Conservation (phyloP, 2,113 vertebrate species). For the Rhinichthys klamathensis region DNA sequence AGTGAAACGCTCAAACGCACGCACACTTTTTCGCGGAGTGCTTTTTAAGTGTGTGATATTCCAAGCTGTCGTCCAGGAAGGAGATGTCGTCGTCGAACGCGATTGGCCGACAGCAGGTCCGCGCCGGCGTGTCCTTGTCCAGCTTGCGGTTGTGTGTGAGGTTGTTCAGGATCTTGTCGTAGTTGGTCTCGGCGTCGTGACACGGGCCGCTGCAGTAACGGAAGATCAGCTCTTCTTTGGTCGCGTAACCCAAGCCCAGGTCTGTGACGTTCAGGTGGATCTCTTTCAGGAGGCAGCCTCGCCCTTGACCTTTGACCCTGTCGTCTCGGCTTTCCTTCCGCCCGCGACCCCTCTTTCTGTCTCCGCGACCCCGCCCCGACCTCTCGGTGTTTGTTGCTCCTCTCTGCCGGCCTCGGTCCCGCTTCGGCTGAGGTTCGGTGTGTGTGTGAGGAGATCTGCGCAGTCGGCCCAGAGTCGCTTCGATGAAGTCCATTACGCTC, state of each 20-base stretch:
- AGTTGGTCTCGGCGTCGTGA: conserved; percentile 88
- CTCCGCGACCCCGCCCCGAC: conserved; percentile 69
- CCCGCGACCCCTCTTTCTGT: conserved; percentile 70
- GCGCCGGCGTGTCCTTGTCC: conserved; percentile 85
- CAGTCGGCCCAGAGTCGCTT: conserved; percentile 91
- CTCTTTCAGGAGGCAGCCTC: conserved; percentile 90
- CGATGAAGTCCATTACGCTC: conserved; percentile 96
- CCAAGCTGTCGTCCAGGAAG: conserved; percentile 93
- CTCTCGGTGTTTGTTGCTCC: conserved; percentile 68
- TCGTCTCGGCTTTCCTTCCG: conserved; percentile 75
- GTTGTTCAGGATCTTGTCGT: conserved; percentile 97
- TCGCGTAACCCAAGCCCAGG: conserved; percentile 93
- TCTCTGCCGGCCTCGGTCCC: conserved; percentile 81
- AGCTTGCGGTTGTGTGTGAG: conserved; percentile 94
- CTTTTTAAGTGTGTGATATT: conserved; percentile 95
- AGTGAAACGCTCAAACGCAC: conserved; percentile 81
- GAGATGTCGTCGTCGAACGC: conserved; percentile 95
- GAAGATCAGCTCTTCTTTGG: conserved; percentile 97
- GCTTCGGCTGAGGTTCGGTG: conserved; percentile 69
- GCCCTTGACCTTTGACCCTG: conserved; percentile 73
- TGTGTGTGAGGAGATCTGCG: conserved; percentile 84
- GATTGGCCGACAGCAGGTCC: conserved; percentile 92
- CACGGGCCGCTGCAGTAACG: conserved; percentile 97
- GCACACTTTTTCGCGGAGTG: conserved; percentile 96
- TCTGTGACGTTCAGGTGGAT: conserved; percentile 97